These are phyloP conservation scores for Thelohanellus kitauei DNA, from an alignment of 30 jellyfish, hydroid and myxozoan species.

Conservation along the genomic window DNA sequence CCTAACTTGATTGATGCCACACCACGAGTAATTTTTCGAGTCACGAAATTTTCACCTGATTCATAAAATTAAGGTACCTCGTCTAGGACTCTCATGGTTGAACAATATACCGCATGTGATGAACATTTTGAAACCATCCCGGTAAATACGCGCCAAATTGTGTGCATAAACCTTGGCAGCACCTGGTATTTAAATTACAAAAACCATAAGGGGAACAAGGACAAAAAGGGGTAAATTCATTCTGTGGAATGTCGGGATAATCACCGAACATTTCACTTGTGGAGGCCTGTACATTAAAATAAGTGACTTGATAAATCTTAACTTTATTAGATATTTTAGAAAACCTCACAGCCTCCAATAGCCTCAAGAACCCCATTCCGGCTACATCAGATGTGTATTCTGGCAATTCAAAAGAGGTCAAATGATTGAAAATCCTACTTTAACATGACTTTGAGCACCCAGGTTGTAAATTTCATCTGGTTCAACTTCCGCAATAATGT, in stretches of 20 bases:
- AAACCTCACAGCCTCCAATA: constrained; percentile 45
- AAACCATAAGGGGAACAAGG: constrained; percentile 98
- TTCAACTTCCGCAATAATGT: constrained; percentile 20
- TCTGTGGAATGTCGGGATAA: constrained; percentile 43
- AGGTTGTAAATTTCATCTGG: constrained; percentile 67
- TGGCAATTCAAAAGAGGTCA: constrained; percentile 43
- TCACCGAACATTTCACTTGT: constrained; percentile 89
- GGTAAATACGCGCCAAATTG: constrained; percentile 42
- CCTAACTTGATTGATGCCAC: constrained; percentile 88
- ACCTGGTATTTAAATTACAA: constrained; percentile 8
- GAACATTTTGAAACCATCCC: constrained; percentile 68
- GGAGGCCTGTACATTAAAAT: constrained; percentile 27
- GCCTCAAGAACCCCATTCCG: constrained; percentile 66
- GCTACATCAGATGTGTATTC: constrained; percentile 87
- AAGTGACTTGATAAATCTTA: constrained; percentile 39
- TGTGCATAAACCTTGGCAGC: constrained; percentile 66
- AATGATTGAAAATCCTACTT: constrained; percentile 7
- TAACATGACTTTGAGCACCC: constrained; percentile 87
- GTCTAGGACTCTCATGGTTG: constrained; percentile 88
- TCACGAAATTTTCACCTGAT: constrained; percentile 74
- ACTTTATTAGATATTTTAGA: constrained; percentile 22
- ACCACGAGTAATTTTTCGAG: constrained; percentile 69
- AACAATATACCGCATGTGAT: constrained; percentile 63
- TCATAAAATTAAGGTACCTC: constrained; percentile 19
- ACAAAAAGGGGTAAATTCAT: constrained; percentile 50